These are phyloP conservation scores for Aphaenogaster rudis DNA, from an alignment of 1,140 invertebrate species.

Conservation along the genomic window DNA sequence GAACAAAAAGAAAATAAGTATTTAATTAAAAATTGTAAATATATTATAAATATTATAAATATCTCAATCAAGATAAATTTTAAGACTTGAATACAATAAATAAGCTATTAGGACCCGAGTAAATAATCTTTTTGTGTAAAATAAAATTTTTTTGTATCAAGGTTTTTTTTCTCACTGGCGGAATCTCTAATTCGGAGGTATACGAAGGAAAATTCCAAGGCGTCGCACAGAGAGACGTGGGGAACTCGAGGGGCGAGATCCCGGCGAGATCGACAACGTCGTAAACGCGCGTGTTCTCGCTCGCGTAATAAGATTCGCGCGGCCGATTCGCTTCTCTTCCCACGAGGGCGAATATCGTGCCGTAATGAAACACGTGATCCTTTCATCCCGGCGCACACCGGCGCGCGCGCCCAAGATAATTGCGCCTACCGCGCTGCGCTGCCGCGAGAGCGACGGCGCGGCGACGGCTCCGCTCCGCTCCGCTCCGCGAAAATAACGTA, in stretches of 20 bases:
- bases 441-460: not conserved
- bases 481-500: constrained; percentile 36
- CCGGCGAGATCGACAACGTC: not conserved
- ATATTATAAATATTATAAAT: too few relatives aligned
- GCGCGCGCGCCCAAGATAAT: constrained; percentile 45
- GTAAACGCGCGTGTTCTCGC: constrained; percentile 20
- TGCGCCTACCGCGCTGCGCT: constrained; percentile 25
- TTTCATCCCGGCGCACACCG: constrained; percentile 35
- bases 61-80: too few relatives aligned
- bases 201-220: not conserved
- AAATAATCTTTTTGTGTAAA: too few relatives aligned
- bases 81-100: too few relatives aligned
- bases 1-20: too few relatives aligned
- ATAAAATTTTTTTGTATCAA: too few relatives aligned
- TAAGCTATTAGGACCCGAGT: too few relatives aligned
- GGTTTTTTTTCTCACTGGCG: too few relatives aligned
- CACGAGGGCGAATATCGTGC: constrained; percentile 34
- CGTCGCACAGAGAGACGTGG: not conserved
- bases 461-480: constrained; percentile 3
- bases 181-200: not conserved
- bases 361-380: constrained; percentile 66
- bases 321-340: constrained; percentile 42
- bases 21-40: too few relatives aligned
- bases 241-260: not conserved
- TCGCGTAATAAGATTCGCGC: constrained; percentile 45